phyloP scores from a whole-genome alignment of 1,140 invertebrate species.

The Nylanderia fulva region DNA sequence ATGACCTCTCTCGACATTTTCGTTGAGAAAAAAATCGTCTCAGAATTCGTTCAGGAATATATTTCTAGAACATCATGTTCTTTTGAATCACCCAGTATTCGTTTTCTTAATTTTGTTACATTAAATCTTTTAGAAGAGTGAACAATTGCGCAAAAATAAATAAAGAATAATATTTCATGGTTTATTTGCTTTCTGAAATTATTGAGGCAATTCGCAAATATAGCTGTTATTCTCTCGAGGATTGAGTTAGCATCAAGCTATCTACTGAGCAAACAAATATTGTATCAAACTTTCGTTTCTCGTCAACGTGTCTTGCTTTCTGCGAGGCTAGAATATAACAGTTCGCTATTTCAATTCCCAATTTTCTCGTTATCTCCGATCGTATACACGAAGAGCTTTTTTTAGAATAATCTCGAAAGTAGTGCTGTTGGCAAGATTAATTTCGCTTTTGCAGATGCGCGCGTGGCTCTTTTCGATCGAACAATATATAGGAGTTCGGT shows the following conservation, averaged over 20 bases:
- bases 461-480: not conserved
- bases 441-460: conserved; percentile 16
- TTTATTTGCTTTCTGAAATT: not conserved
- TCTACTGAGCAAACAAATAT: conserved; percentile 38
- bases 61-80: no score
- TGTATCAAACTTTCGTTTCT: conserved; percentile 28
- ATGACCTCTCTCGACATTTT: no score
- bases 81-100: no score
- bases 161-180: not conserved
- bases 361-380: conserved; percentile 16
- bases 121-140: not conserved
- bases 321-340: not conserved
- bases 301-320: conserved; percentile 1
- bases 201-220: conserved; percentile 2
- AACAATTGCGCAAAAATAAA: conserved; percentile 1
- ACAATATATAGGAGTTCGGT: conserved; percentile 12
- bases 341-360: not conserved
- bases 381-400: not conserved
- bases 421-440: not conserved
- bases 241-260: conserved; percentile 3
- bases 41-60: no score
- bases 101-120: not conserved
- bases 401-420: not conserved
- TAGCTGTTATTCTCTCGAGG: not conserved
- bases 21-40: no score